Base-by-base conservation (phyloP, 2,888 invertebrate genomes). In the Ennomos quercinarius region DNA sequence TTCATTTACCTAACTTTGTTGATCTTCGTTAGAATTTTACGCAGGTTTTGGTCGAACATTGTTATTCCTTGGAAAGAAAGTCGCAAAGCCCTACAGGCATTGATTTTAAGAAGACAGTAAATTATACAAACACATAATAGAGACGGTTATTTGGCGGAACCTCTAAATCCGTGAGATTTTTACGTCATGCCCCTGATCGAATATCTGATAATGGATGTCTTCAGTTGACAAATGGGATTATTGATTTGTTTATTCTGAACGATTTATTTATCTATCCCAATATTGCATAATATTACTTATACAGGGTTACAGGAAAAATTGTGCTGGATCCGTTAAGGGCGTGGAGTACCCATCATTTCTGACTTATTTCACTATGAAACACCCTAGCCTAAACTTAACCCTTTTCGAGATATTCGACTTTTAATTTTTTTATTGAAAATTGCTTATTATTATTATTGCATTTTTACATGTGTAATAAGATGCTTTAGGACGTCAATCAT, bases 201-300 rank as follows among this genome's bases (percentile, higher is more conserved):
- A 58, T 58, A 59, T 59, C 61, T 57, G 59, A 62, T 65, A 63
- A 67, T 65, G 53, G 58, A 54, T 51, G 52, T 48, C 47, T 48
- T 36, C 47, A 17, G 47, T 52, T 52, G 58, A 58, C 52, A 52
- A 58, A 58, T 58, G 42, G 47, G 47, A 52, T 52, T 51, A 57
- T 47, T 34, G 17, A 34, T 40, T 39, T 48, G 43, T 48, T 46
- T 27, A 27, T 27, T 27, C 27, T 27, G 27, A n/a, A n/a, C n/a
- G n/a, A n/a, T 17, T 2, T 1, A 17, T 17, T 17, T 17, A 17
- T 17, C 4, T 17, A 17, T 27, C 5, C 4, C 6, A 27, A 6
- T 4, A 27, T 27, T 27, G 27, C 27, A 27, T 27, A 27, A 27
- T 27, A 17, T 1, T 17, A 27, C 27, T 2, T 17, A 17, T 17